A percentile compares a stretch with the other conserved stretches of the same genome.
Conservation (phyloP, 1,140 invertebrate species). For the Probaryconus sp. region DNA sequence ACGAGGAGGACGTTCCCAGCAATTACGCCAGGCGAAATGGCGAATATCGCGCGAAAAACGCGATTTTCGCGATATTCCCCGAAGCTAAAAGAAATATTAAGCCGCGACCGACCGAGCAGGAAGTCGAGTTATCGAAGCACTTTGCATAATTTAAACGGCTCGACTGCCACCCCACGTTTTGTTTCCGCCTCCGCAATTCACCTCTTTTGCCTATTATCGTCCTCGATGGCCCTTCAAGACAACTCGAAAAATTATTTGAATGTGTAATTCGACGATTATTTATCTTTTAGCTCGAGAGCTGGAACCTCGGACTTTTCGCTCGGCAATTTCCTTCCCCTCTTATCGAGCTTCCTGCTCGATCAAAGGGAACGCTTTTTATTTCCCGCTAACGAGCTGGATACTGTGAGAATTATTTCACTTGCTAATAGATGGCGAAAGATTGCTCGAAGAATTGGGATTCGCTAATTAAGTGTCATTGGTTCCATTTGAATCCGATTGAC, state of each 20-base stretch:
- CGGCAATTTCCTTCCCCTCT: constrained; percentile 19
- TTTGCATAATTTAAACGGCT: constrained; percentile 70
- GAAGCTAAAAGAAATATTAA: constrained; percentile 65
- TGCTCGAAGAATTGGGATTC: no score
- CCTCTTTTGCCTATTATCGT: constrained; percentile 36
- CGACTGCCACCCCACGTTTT: constrained; percentile 42
- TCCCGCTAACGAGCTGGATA: no score
- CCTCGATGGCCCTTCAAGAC: constrained; percentile 33
- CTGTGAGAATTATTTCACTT: no score
- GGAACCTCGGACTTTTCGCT: no score
- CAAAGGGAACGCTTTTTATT: no score
- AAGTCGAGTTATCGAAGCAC: constrained; percentile 71
- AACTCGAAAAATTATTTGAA: constrained; percentile 36
- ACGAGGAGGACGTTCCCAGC: constrained; percentile 25
- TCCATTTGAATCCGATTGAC: no score
- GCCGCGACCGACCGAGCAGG: constrained; percentile 31
- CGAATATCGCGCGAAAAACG: constrained; percentile 29
- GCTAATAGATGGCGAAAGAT: no score
- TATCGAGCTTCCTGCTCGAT: no score
- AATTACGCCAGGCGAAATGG: constrained; percentile 41
- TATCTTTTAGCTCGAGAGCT: background rate
- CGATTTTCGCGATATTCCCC: constrained; percentile 25
- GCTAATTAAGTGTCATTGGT: no score
- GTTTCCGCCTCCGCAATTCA: constrained; percentile 42
- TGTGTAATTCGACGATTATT: constrained; percentile 21